A percentile compares a stretch with the other conserved stretches of the same genome.
These are phyloP conservation scores for Notospermus geniculatus DNA, from an alignment of 1,140 invertebrate species.

Conservation along the genomic window DNA sequence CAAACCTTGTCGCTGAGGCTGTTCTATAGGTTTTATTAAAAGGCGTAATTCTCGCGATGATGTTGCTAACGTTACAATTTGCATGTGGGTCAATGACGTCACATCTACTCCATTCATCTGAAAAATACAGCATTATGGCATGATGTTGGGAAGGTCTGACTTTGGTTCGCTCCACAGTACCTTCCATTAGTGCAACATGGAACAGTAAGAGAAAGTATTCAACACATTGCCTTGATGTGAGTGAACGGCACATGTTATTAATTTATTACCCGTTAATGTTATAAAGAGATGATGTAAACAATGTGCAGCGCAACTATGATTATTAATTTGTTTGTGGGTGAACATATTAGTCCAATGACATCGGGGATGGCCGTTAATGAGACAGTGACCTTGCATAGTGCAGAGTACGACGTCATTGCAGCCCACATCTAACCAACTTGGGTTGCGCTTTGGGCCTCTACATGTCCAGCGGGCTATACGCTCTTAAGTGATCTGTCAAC, in stretches of 20 bases:
- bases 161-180: not conserved
- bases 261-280: not conserved
- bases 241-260: not conserved
- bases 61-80: conserved; percentile 4
- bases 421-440: too few relatives aligned
- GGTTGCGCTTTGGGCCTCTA: too few relatives aligned
- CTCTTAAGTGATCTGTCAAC: too few relatives aligned
- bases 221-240: not conserved
- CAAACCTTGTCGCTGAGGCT: conserved; percentile 4
- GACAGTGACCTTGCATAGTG: too few relatives aligned
- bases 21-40: conserved; percentile 3
- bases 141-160: not conserved
- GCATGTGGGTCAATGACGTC: conserved; percentile 2
- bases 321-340: too few relatives aligned
- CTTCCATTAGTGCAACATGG: too few relatives aligned
- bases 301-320: too few relatives aligned
- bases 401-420: too few relatives aligned
- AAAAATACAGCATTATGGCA: not conserved
- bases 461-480: too few relatives aligned
- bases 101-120: conserved; percentile 4
- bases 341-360: too few relatives aligned
- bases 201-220: not conserved
- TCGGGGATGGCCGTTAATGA: too few relatives aligned
- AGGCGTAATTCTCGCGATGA: not conserved
- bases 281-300: not conserved